Evolutionary conservation across 2,113 vertebrate species (phyloP), one percentile per base, ranked within the genome.

Genomic region (Megaleporinus macrocephalus): DNA sequence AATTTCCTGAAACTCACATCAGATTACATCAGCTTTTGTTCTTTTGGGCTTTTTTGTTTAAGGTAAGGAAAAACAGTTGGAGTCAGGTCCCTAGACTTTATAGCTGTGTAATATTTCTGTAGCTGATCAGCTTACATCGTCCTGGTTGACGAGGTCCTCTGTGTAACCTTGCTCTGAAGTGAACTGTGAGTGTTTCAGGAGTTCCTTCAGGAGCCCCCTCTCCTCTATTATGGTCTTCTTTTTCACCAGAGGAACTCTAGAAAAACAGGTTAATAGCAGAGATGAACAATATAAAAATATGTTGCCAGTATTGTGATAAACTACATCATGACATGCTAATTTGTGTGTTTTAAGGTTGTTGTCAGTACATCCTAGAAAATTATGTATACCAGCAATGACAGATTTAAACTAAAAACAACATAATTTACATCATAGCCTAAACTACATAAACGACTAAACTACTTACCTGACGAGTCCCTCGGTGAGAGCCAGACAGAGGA

Each of bases 61-160:
- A n/a, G n/a, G n/a, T n/a, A n/a, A 65, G 16, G 2, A 36, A 65
- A 29, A 29, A 68, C 20, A 18, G 30, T 18, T 65, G 26, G 13
- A 65, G 18, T 33, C 1, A 57, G 15, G 29, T 16, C 33, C 15
- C 16, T 5, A 66, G 4, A 12, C 22, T 24, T 24, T 9, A 12
- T 24, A 12, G 1, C 24, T 61, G 4, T 44, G 66, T 70, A 36
- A 13, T 29, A 36, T 33, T 33, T 15, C 5, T 20, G 24, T 59
- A 61, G 36, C 36, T 27, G 29, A 18, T 27, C 13, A 30, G 24
- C 70, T 69, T 72, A 77, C 76, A 51, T 84, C 80, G 22, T 79
- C 24, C 55, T 84, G 72, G 24, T 87, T 84, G 57, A 80, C 14
- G 44, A 84, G 66, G 1, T 61, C 16, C 49, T 84, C 76, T 13